These are phyloP conservation scores for Sminthurinus aureus DNA, from an alignment of 2,888 invertebrate species.

Conservation along the genomic window DNA sequence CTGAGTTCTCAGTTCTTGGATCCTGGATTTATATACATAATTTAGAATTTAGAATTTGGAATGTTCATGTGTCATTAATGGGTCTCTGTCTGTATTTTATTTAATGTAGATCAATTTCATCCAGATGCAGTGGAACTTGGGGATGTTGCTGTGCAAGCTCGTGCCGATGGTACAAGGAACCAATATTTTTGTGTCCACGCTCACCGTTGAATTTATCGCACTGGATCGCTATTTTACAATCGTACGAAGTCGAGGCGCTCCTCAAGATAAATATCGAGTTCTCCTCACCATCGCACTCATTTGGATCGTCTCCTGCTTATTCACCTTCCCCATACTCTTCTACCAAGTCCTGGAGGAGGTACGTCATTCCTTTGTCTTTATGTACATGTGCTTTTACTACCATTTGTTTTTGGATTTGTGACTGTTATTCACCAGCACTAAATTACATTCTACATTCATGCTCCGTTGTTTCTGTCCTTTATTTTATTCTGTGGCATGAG, in stretches of 20 bases:
- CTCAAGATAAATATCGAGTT: constrained; percentile 55
- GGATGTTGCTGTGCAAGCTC: constrained; percentile 68
- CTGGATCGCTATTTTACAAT: constrained; percentile 65
- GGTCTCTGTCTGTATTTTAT: background rate
- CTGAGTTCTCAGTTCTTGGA: no score
- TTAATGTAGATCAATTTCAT: constrained; percentile 36
- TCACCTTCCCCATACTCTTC: constrained; percentile 65
- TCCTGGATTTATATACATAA: no score
- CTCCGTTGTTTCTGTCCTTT: background rate
- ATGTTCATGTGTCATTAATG: no score
- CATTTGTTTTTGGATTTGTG: background rate
- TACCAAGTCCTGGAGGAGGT: constrained; percentile 63
- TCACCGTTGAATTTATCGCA: constrained; percentile 70
- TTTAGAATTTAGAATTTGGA: no score
- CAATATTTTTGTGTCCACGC: constrained; percentile 68
- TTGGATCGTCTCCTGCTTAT: constrained; percentile 65
- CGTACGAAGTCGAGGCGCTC: constrained; percentile 63
- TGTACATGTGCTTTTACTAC: background rate
- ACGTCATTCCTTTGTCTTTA: background rate
- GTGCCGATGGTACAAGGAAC: constrained; percentile 69
- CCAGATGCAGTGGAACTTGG: constrained; percentile 65
- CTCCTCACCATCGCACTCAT: constrained; percentile 65
- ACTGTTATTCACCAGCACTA: background rate
- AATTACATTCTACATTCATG: background rate
- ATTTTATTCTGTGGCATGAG: background rate